Base-by-base conservation (phyloP, 1,140 invertebrate species). In the Drosophila erecta region DNA sequence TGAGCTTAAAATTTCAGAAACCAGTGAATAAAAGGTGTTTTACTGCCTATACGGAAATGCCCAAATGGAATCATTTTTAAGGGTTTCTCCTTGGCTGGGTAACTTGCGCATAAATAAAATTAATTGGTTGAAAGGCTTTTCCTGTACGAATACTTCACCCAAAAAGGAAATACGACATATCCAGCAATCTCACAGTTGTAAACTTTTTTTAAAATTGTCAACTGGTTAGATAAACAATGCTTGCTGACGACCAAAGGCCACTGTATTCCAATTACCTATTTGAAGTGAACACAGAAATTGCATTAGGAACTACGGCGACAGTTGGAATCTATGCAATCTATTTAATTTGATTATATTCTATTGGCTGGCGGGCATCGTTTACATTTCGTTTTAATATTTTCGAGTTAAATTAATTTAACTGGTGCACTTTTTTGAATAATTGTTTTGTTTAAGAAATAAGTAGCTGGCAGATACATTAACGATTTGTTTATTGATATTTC, bases 401-500 rank as follows among this genome's bases (percentile, higher is more conserved):
- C n/a, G n/a, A n/a, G n/a, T 24, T 24, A 4, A 24, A 24, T 24
- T 3, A 24, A 24, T 24, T 24, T 4, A 24, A 24, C 27, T 30
- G 27, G 27, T 30, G 27, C 2, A 7, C 8, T 5, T 27, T 27
- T 27, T 27, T 5, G 27, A 27, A 1, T 6, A 27, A 27, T 6
- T 27, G 27, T 27, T n/a, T n/a, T n/a, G 27, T 27, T 27, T 6
- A 27, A 27, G 0, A 27, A 8, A 30, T 8, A 30, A 30, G 8
- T 30, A 30, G 27, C 8, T 30, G 27, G 27, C 0, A 30, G 27
- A 30, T 30, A 30, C 27, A 8, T 8, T 7, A 6, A 27, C 27
- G 7, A 30, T 30, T 30, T 30, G 27, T 51, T 75, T 65, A 69
- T 74, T 69, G 38, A 69, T 60, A 76, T 72, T 72, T 79, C 75